phyloP scores from a whole-genome alignment of 2,113 vertebrate species.

The Megaptera novaeangliae region DNA sequence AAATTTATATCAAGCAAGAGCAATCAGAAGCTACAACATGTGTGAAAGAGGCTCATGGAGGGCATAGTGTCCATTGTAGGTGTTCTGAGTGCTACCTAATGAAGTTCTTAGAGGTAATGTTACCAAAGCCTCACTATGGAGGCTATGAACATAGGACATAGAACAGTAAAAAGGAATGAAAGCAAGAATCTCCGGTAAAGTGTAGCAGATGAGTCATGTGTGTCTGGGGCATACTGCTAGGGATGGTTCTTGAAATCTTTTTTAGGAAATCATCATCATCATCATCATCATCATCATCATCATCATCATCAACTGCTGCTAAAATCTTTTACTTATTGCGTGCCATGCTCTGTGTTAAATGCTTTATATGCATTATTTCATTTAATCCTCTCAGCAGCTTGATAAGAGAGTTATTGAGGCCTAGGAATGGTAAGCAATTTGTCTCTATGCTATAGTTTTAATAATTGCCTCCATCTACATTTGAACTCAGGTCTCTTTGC shows the following conservation, averaged over 20 bases:
- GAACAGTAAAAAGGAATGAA: conserved; percentile 15
- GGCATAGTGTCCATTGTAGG: conserved; percentile 26
- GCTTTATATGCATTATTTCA: not conserved
- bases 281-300: conserved; percentile 15
- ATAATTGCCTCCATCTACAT: not conserved
- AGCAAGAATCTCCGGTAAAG: not conserved
- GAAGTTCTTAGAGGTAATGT: conserved; percentile 26
- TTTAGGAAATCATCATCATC: not conserved
- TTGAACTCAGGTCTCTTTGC: conserved; percentile 2
- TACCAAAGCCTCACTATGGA: conserved; percentile 6
- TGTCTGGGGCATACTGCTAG: not conserved
- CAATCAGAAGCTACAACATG: conserved; percentile 11
- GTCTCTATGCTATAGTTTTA: not conserved
- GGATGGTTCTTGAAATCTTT: not conserved
- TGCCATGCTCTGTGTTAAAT: conserved; percentile 19
- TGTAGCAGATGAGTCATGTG: not conserved
- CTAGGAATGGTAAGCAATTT: not conserved
- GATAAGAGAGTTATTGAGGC: not conserved
- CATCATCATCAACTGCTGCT: not conserved
- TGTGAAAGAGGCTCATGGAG: conserved; percentile 20
- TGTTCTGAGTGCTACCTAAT: conserved; percentile 38
- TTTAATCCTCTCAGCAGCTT: not conserved
- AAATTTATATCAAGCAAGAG: conserved; percentile 63
- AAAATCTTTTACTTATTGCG: not conserved
- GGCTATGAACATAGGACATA: not conserved